Evolutionary conservation across 2,113 vertebrate species (phyloP), one percentile per base, ranked within the genome.

Genomic region (Saccopteryx leptura): DNA sequence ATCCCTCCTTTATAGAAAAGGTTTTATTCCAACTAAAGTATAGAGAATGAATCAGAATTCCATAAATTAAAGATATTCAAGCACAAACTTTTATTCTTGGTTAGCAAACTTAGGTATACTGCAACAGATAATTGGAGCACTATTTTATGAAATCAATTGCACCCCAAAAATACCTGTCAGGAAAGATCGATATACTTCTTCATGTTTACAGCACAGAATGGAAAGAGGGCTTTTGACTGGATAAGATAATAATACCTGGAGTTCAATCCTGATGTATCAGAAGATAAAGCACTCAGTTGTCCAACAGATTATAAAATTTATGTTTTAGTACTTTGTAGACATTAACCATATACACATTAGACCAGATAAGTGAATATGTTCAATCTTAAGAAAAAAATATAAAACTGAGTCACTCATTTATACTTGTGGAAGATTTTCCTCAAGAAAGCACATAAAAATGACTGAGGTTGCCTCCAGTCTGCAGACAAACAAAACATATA

Each of bases 201-300:
- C 85, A 31, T 66, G 69, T 81, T 66, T 75, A 48, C 65, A 93
- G 91, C 91, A 94, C 86, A 71, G 65, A 95, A 91, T 68, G 91
- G 33, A 65, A 95, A 91, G 76, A 95, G 31, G n/a, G 48, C 9
- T 91, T 95, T 94, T 72, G 48, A 86, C 58, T 74, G 74, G 74
- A 85, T 84, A 50, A 94, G 75, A 81, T 86, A 92, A 81, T 86
- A 92, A 96, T 58, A 80, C 69, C 52, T 61, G 60, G 72, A 82
- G 61, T 96, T 95, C 93, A 91, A 97, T 96, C 80, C 86, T 91
- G 50, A 18, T 83, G 2, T 79, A 76, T 88, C 93, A 92, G 78
- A 89, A 95, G 68, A 96, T 96, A 97, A 97, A 95, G 85, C 65
- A 89, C 85, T 96, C 95, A 97, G 87, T 81, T 93, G 88, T 93